These are phyloP conservation scores for Anhinga anhinga DNA, from an alignment of 2,113 vertebrate species.

Conservation along the genomic window DNA sequence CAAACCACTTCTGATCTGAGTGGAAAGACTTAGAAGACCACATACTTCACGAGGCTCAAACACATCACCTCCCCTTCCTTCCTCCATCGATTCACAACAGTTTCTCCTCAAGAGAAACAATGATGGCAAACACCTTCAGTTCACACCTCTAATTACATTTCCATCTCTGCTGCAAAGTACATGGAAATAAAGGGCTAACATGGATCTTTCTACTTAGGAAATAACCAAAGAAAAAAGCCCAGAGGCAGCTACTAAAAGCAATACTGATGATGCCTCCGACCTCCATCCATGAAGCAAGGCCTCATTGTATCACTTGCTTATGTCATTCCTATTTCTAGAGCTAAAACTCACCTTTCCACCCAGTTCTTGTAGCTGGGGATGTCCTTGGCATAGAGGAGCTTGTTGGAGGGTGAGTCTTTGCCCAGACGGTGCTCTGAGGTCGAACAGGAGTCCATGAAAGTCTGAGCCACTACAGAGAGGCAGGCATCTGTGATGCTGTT, in stretches of 20 bases:
- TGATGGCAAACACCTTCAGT: neutral
- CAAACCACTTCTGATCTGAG: neutral
- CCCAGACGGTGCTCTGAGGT: constrained; percentile 97
- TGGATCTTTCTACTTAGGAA: neutral
- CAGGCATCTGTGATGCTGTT: constrained; percentile 99
- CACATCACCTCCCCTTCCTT: neutral
- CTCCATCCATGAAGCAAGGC: neutral
- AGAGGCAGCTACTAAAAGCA: neutral
- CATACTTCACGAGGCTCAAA: neutral
- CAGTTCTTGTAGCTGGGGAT: constrained; percentile 99
- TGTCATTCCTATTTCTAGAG: neutral
- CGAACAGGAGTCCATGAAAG: constrained; percentile 99
- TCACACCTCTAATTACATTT: neutral
- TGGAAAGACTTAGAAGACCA: neutral
- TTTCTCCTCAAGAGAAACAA: neutral
- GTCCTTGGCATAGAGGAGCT: constrained; percentile 99
- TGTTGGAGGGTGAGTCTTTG: constrained; percentile 98
- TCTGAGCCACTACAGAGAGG: constrained; percentile 96
- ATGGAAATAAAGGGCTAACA: neutral
- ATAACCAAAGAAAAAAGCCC: neutral
- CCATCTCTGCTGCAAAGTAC: neutral
- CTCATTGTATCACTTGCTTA: neutral
- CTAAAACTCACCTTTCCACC: constrained; percentile 92
- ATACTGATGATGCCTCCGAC: neutral
- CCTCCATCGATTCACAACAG: neutral